phyloP scores from a whole-genome alignment of 2,797 vertebrate genomes.

The Lithobates sylvaticus region DNA sequence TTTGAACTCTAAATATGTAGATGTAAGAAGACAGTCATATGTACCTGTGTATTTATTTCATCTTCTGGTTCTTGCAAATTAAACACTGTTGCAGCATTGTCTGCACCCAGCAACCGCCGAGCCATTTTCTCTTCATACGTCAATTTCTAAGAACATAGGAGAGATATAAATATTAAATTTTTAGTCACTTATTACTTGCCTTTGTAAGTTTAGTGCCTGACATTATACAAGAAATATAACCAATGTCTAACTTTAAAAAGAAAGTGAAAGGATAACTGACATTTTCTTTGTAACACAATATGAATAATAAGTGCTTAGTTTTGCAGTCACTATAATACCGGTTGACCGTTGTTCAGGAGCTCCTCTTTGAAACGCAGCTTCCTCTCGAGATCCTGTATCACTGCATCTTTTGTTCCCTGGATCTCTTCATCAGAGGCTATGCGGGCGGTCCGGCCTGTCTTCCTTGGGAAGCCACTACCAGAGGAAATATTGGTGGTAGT shows the following conservation, averaged over 20 bases:
- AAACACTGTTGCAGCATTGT: constrained; percentile 93
- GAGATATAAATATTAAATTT: neutral
- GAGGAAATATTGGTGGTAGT: constrained; percentile 48
- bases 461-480: constrained; percentile 81
- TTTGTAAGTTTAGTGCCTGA: neutral
- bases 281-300: neutral
- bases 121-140: constrained; percentile 99
- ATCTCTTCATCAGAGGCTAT: constrained; percentile 93
- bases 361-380: constrained; percentile 98
- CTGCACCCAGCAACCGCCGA: constrained; percentile 92
- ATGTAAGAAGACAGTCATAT: neutral
- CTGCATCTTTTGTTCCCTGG: constrained; percentile 96
- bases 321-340: constrained; percentile 69
- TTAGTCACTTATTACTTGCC: neutral
- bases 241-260: neutral
- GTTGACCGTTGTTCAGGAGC: constrained; percentile 90
- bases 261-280: neutral
- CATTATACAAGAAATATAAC: neutral
- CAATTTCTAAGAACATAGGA: constrained; percentile 83
- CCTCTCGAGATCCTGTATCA: constrained; percentile 97
- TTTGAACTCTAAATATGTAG: neutral
- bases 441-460: constrained; percentile 83
- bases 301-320: neutral
- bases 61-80: constrained; percentile 90
- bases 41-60: constrained; percentile 85